These are phyloP conservation scores for Eristalis tenax DNA, from an alignment of 2,888 invertebrate species.

Conservation along the genomic window DNA sequence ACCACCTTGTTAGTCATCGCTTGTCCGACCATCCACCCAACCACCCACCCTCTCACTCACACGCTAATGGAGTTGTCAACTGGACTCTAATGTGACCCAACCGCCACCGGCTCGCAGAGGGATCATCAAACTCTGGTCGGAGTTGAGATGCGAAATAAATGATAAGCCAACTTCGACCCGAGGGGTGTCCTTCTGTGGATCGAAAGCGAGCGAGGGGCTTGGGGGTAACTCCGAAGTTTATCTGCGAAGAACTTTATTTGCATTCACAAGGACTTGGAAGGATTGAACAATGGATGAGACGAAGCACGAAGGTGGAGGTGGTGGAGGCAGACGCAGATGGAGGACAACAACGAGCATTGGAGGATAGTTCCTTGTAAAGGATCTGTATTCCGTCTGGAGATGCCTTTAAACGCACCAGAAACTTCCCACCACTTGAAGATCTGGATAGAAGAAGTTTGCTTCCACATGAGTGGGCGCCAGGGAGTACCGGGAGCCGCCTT, in stretches of 20 bases:
- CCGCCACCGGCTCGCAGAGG: not conserved
- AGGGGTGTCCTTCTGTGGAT: not conserved
- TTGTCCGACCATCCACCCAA: slow-evolving; percentile 25
- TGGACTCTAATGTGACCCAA: slow-evolving; percentile 26
- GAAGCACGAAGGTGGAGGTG: not conserved
- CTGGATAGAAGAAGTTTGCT: not conserved
- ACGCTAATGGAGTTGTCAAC: slow-evolving; percentile 31
- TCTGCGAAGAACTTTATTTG: slow-evolving; percentile 50
- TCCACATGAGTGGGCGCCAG: too few relatives aligned
- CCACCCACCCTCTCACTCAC: not conserved
- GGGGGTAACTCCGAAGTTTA: slow-evolving; percentile 18
- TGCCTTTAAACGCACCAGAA: not conserved
- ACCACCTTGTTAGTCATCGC: slow-evolving; percentile 46
- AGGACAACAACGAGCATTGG: too few relatives aligned
- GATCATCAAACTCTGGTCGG: not conserved
- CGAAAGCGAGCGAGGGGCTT: not conserved
- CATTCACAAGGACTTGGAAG: slow-evolving; percentile 1
- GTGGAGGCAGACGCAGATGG: not conserved
- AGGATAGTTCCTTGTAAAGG: not conserved
- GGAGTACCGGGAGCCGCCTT: not conserved
- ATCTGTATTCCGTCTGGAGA: not conserved
- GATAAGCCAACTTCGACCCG: slow-evolving; percentile 43
- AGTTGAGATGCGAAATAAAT: slow-evolving; percentile 9
- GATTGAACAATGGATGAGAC: not conserved
- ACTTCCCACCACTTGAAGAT: not conserved